Base-by-base conservation (phyloP, 53 echinoderm and acorn worm genomes). In the Pentamera pediparva region DNA sequence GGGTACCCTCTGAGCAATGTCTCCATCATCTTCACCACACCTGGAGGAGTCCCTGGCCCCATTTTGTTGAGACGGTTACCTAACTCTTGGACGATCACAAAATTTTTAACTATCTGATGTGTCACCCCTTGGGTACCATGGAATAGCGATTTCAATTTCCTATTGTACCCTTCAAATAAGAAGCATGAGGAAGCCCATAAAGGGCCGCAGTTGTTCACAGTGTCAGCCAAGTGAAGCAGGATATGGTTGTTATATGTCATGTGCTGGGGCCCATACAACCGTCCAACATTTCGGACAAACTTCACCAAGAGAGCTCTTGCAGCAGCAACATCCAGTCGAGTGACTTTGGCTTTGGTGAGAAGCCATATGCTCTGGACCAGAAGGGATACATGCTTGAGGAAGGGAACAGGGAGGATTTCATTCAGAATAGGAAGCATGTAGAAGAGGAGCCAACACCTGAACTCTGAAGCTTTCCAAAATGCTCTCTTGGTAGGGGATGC, bases 381-480 rank as follows among this genome's bases (percentile, higher is more conserved):
- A 10, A 59, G 31, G 6, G 18, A 7, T 18, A 59, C n/a, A 28
- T 59, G 60, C 6, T 24, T 11, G 10, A 59, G 18, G 30, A 31
- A 59, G 29, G 60, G 26, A 28, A 33, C 10, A 2, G 60, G 60
- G 18, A 59, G 31, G 60, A 59, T 28, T 28, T 33, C 60, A 26
- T 59, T 59, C 29, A 59, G 18, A 28, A 59, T 11, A n/a, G 60
- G 32, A 28, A 59, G 60, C 5, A 2, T 31, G 60, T 59, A 59
- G 7, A 59, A 59, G 10, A 59, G 31, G 6, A 6, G 25, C 60
- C 60, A 59, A 18, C 26, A 59, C 32, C 60, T 27, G 32, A 59
- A 59, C 32, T 59, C 60, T 5, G 60, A 59, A 7, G 65, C 45
- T 39, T 65, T 63, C 65, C 65, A 65, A 40, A 40, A 43, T 39